These are phyloP conservation scores for Aplodontia rufa DNA, from an alignment of 2,113 vertebrate species.

Conservation along the genomic window DNA sequence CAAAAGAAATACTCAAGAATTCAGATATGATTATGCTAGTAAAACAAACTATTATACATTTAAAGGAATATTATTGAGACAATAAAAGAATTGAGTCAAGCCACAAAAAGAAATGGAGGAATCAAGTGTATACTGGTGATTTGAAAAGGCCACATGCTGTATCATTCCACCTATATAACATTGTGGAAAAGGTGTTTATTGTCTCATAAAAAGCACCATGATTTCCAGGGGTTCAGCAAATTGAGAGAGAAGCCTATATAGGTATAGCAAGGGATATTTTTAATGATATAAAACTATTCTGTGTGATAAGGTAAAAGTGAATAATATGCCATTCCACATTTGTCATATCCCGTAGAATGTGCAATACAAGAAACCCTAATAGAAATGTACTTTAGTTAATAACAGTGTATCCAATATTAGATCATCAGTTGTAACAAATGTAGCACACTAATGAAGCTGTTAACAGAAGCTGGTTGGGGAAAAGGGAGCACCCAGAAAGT, in stretches of 20 bases:
- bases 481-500: background rate
- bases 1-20: constrained; percentile 26
- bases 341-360: background rate
- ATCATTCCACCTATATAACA: background rate
- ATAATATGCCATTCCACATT: background rate
- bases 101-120: background rate
- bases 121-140: background rate
- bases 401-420: background rate
- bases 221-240: background rate
- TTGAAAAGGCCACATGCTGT: background rate
- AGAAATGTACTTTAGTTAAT: background rate
- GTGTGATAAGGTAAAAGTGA: background rate
- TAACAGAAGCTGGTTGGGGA: background rate
- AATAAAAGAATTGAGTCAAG: background rate
- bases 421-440: background rate
- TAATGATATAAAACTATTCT: background rate
- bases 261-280: background rate
- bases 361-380: background rate
- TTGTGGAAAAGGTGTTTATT: constrained; percentile 4
- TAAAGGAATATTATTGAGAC: background rate
- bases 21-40: background rate
- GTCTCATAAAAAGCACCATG: background rate
- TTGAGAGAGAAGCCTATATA: background rate
- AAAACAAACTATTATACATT: background rate
- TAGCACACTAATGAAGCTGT: background rate